Base-by-base conservation (phyloP, 2,888 invertebrate genomes). In the Leptopilina myrica region DNA sequence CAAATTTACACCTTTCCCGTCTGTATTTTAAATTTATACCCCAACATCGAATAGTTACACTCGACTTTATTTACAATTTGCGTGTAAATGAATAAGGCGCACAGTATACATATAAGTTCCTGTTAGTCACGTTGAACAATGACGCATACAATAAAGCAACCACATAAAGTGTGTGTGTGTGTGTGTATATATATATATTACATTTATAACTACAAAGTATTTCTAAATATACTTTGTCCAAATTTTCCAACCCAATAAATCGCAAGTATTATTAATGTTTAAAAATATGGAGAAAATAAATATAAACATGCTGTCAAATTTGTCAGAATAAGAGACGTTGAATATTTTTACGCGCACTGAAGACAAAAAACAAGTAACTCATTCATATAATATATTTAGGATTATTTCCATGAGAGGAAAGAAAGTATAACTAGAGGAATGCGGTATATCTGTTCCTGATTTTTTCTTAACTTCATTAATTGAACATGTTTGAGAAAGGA, bases 51-150 rank as follows among this genome's bases (percentile, higher is more conserved):
- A 49, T 67, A 62, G 62, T 62, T 62, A 20, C 62, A 62, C 20
- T 62, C 8, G 20, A 49, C 15, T 62, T 62, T 62, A 62, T 62
- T 62, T 62, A 62, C 62, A 62, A 62, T 15, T 62, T 62, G 62
- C 62, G 62, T 67, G 20, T 67, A 67, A 67, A 67, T 20, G 67
- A 67, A 33, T 33, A 33, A 67, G 20, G 67, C 67, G 46, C 46
- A 43, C 8, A 26, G 7, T 26, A 80, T 85, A 20, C 20, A 20
- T 20, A 84, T 85, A 87, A 86, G 85, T 87, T 87, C 85, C 86
- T 83, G 85, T 86, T 86, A 87, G 87, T 87, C 87, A 87, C 82
- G 87, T 87, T 84, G 66, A 69, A 79, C 76, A 82, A 82, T 87
- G 87, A 87, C 87, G 87, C 86, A 87, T 85, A 82, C 83, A 83